Base-by-base conservation (phyloP, 1,140 invertebrate species). In the Pteromalus puparum region DNA sequence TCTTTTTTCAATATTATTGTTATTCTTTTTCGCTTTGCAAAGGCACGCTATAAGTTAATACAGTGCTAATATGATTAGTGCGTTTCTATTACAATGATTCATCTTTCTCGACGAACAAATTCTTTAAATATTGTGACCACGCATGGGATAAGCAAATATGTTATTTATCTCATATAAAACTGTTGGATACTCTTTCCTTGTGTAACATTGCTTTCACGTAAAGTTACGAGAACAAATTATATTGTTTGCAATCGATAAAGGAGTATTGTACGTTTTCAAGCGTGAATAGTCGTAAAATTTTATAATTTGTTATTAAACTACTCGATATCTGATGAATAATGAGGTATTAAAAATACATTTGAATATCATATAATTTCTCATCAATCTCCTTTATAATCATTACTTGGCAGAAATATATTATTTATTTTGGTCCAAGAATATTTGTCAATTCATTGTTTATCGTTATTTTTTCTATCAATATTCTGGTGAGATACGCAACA, bases 281-380 rank as follows among this genome's bases (percentile, higher is more conserved):
- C 24, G 42, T 1, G 15, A 76, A 48, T 82, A 46, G 26, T 18
- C n/a, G 53, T 42, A 30, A 75, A 24, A 80, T 38, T 70, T 81
- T 85, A n/a, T 61, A 6, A 61, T 18, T 53, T 5, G 48, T 2
- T 53, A 18, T 61, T 61, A 61, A 67, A 30, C 53, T 78, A 84
- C 21, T 74, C 30, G 34, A 84, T 21, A 81, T 68, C 12, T 68
- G 9, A 2, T 80, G 26, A 21, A 61, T 61, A 70, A 84, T 74
- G 9, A 76, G 18, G 87, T 89, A 90, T 88, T 87, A 88, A 89
- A 90, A 89, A 90, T 89, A 89, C 87, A 85, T 86, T 87, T 86
- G 74, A 87, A 89, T 87, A 78, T 86, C 38, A 83, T 87, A 53
- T 88, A 87, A 89, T 87, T 87, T 84, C 77, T 85, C 82, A 48